These are phyloP conservation scores for Halcyon smyrnensis DNA, from an alignment of 2,797 vertebrate species.

Conservation along the genomic window DNA sequence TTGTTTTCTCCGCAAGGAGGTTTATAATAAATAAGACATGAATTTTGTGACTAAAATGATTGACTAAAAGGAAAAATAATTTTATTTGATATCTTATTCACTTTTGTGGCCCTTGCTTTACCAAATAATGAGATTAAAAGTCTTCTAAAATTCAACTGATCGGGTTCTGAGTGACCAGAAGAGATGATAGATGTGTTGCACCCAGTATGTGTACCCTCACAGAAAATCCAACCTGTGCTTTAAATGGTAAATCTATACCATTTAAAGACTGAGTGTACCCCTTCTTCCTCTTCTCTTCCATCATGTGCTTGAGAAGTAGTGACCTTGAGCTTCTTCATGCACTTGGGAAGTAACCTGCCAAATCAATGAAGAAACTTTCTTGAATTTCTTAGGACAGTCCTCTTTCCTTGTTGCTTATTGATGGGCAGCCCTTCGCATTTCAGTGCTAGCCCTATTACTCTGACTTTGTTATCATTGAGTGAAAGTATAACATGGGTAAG, in stretches of 20 bases:
- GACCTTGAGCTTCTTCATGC: neutral
- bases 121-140: neutral
- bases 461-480: slow-evolving; percentile 54
- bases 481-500: slow-evolving; percentile 52
- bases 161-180: neutral
- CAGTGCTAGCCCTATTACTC: neutral
- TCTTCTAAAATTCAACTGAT: neutral
- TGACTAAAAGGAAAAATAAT: neutral
- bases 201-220: neutral
- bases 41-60: neutral
- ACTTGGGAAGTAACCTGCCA: neutral
- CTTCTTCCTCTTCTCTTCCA: neutral
- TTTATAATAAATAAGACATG: neutral
- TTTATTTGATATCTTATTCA: neutral
- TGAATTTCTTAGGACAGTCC: neutral
- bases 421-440: slow-evolving; percentile 6
- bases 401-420: neutral
- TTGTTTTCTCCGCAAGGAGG: neutral
- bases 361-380: neutral
- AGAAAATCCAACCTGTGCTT: neutral
- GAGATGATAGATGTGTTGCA: neutral
- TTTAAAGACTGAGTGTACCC: neutral
- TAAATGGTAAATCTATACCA: neutral
- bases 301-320: neutral
- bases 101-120: neutral